Evolutionary conservation across 2,797 vertebrate species (phyloP), one percentile per base, ranked within the genome.

Genomic region (Columba guinea): DNA sequence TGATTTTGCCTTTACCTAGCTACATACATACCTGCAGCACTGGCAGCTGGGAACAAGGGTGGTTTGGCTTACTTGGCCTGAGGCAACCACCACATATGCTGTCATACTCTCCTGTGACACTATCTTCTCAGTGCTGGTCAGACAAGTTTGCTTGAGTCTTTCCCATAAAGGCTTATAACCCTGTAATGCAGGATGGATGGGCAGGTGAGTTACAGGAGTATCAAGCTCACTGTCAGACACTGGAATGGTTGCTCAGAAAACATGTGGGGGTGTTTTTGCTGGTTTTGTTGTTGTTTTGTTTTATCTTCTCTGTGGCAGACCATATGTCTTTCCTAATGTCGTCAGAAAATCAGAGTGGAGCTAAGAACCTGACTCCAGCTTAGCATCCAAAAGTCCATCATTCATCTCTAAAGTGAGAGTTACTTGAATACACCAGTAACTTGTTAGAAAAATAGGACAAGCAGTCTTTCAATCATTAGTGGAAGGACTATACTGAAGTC

Each of bases 181-280:
- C 34, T 67, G 60, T 14, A 64, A 18, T 26, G 37, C 59, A 32
- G 44, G 52, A 85, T 52, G 76, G 56, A 55, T 12, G 35, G 32
- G 53, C 60, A 89, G 64, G 53, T 49, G 53, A 87, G 56, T 39
- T 74, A 49, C 79, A 85, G 56, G 49, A 93, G 67, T 13, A 69
- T 7, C 28, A 77, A 56, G 18, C 39, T 69, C 60, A 49, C 28
- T 19, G 71, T 64, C 65, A 70, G 78, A 46, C n/a, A 59, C 15
- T 21, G 48, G 67, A 89, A 76, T 9, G 74, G 28, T 44, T 69
- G 12, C n/a, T 85, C 35, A 74, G n/a, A 80, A 0, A 70, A 62
- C 14, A 10, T 5, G 6, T 10, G 14, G 20, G 16, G 6, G 0
- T 2, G 1, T 28, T 68, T 37, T 24, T 34, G n/a, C 19, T 27